Percentiles rank a stretch among this genome's conserved stretches.
Conservation (phyloP, 2,113 vertebrate genomes). For the Zosterops borbonicus region DNA sequence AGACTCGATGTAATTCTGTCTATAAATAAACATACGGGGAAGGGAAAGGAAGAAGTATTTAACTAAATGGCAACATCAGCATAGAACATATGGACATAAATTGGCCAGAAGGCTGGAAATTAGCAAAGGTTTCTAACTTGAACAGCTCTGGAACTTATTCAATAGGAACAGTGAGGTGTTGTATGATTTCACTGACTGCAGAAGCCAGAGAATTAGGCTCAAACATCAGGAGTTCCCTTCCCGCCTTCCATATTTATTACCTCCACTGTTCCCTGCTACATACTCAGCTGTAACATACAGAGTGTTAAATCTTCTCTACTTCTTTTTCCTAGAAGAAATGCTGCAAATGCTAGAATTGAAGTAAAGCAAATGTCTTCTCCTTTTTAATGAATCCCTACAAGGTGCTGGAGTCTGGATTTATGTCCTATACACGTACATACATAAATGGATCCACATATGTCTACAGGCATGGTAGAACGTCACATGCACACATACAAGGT, state of each 20-base stretch:
- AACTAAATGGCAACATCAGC: not conserved
- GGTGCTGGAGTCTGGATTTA: not conserved
- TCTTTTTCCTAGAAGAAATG: not conserved
- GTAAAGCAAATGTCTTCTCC: not conserved
- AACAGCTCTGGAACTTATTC: not conserved
- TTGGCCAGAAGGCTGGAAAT: not conserved
- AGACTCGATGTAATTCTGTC: not conserved
- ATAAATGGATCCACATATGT: accelerated
- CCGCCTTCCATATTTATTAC: not conserved
- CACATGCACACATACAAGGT: not conserved
- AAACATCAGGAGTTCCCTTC: not conserved
- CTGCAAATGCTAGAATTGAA: not conserved
- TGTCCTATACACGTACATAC: not conserved
- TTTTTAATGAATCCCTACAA: not conserved
- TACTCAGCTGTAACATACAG: not conserved
- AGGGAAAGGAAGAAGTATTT: not conserved
- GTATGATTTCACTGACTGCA: not conserved
- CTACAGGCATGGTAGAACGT: not conserved
- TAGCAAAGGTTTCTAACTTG: not conserved
- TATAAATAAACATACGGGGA: not conserved
- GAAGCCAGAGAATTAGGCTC: not conserved
- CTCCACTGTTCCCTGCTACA: not conserved
- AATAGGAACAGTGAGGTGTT: not conserved
- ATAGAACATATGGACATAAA: not conserved
- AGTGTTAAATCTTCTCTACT: not conserved